These are phyloP conservation scores for Heloderma charlesbogerti DNA, from an alignment of 2,113 vertebrate species.

Conservation along the genomic window DNA sequence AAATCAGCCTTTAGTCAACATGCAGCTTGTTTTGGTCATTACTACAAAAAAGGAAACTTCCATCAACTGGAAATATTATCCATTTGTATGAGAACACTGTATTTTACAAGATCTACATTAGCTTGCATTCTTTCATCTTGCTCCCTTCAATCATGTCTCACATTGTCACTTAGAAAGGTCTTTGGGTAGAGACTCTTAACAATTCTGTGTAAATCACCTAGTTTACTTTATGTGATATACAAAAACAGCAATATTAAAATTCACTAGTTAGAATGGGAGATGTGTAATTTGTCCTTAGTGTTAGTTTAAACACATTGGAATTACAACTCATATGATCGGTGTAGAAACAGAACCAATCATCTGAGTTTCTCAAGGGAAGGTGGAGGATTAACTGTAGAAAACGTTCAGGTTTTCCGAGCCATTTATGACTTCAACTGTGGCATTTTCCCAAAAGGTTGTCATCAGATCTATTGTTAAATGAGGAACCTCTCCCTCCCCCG, in stretches of 20 bases:
- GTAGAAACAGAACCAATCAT: not conserved
- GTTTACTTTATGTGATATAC: not conserved
- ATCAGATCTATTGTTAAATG: slow-evolving; percentile 2
- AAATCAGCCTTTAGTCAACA: not conserved
- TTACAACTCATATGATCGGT: not conserved
- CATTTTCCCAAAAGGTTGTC: not conserved
- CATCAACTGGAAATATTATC: not conserved
- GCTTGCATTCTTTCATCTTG: too few species aligned
- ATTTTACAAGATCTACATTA: not conserved
- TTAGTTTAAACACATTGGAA: slow-evolving; percentile 5
- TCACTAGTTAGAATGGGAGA: not conserved
- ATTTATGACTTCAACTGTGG: not conserved
- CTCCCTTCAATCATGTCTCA: not conserved
- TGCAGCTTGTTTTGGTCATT: not conserved
- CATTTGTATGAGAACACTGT: not conserved
- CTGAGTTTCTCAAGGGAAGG: not conserved
- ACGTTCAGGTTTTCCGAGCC: not conserved
- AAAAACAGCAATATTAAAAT: not conserved
- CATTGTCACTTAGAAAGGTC: not conserved
- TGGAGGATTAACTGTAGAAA: not conserved
- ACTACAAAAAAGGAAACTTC: not conserved
- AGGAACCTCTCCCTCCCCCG: not conserved
- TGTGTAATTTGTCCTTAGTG: not conserved
- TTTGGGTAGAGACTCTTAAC: not conserved
- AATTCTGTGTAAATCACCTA: not conserved